A percentile compares a stretch with the other conserved stretches of the same genome.
phyloP scores from a whole-genome alignment of 2,797 vertebrate genomes.

The Paedocypris micromegethes region DNA sequence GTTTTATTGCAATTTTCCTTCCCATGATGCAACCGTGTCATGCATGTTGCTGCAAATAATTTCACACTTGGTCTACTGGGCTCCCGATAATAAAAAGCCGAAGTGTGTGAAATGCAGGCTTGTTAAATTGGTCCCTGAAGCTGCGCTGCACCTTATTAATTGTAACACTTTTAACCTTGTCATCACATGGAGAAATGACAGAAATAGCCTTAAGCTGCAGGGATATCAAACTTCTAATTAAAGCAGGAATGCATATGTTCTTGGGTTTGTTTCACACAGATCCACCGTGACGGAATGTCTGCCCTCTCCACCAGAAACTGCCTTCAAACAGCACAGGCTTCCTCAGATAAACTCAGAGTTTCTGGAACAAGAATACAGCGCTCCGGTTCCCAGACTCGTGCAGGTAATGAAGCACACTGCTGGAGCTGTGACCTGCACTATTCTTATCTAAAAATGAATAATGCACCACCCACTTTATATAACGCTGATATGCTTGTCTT shows the following conservation, averaged over 20 bases:
- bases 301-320: conserved; percentile 51
- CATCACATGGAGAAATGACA: conserved; percentile 20
- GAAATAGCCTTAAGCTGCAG: conserved; percentile 11
- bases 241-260: conserved; percentile 17
- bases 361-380: conserved; percentile 51
- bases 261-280: conserved; percentile 53
- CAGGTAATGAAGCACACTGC: conserved; percentile 58
- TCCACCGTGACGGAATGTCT: conserved; percentile 53
- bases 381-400: conserved; percentile 50
- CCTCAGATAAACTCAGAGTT: conserved; percentile 65
- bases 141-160: conserved; percentile 32
- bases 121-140: conserved; percentile 41
- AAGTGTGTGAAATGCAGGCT: conserved; percentile 16
- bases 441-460: conserved; percentile 3
- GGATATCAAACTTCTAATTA: conserved; percentile 24
- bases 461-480: neutral
- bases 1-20: neutral
- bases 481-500: no score
- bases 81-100: conserved; percentile 10
- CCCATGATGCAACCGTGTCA: conserved; percentile 28
- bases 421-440: neutral
- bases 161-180: conserved; percentile 27
- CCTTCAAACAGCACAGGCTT: conserved; percentile 56
- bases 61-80: conserved; percentile 41
- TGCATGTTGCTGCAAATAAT: conserved; percentile 5